Evolutionary conservation across 2,888 invertebrate genomes (phyloP), one percentile per base, ranked within the genome.

Genomic region (Nomada flava): DNA sequence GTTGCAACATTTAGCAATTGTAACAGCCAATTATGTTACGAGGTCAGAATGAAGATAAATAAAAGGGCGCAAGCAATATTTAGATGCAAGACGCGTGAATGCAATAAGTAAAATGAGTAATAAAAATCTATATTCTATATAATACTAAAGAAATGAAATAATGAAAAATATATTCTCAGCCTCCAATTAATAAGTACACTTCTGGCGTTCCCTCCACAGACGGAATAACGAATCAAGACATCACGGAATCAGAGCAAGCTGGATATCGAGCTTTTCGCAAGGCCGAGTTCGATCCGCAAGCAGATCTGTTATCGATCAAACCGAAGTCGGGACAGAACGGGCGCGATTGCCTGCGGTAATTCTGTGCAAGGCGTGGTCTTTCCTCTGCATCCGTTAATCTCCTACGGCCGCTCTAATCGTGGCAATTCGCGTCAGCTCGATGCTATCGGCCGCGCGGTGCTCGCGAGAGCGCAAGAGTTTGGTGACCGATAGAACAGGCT

Each of bases 401-500:
- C 60, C 75, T 63, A 47, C 79, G 77, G 75, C 67, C 72, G 52
- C 73, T 82, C 77, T 86, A 87, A 88, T 84, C 83, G 83, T 69
- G 29, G 78, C 80, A 79, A 84, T 83, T 86, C 88, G 84, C 87
- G 79, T 72, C 60, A 52, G 47, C 23, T 59, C 78, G 76, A 86
- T 83, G 59, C 65, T 75, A 82, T 69, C 78, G 59, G 59, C 20
- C 64, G 64, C 70, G 60, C 65, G 74, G 72, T 75, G 71, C 76
- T 67, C 76, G 72, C 81, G 69, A 60, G 64, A 67, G 65, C 75
- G 72, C 68, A 77, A 82, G 80, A 85, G 71, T 75, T 62, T 52
- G 68, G 70, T 81, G 88, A 85, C 85, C 80, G 79, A 88, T 79
- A 76, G 88, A 88, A 82, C 77, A 50, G 83, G 80, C 86, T 86